Conservation (phyloP, 2,888 invertebrate species). For the Nemurella pictetii region DNA sequence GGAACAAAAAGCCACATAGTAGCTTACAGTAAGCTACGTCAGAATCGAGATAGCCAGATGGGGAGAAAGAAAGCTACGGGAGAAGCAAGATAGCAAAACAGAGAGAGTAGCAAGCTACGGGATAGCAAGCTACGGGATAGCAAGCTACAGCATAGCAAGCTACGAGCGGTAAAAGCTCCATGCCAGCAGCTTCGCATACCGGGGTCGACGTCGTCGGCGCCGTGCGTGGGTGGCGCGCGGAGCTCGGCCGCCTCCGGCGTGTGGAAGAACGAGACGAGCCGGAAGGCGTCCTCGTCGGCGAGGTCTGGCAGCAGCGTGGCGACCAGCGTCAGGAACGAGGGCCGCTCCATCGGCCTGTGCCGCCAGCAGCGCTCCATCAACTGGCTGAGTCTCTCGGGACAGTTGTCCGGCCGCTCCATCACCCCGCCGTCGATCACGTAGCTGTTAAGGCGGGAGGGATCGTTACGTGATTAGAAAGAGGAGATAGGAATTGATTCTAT, state of each 20-base stretch:
- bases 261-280: slow-evolving; percentile 66
- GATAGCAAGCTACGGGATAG: too few relatives aligned
- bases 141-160: too few relatives aligned
- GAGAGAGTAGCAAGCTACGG: too few relatives aligned
- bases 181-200: slow-evolving; percentile 44
- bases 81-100: too few relatives aligned
- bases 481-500: too few relatives aligned
- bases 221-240: slow-evolving; percentile 37
- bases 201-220: slow-evolving; percentile 43
- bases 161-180: too few relatives aligned
- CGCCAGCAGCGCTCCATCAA: slow-evolving; percentile 95
- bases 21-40: too few relatives aligned
- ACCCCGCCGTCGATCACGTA: slow-evolving; percentile 90
- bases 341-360: slow-evolving; percentile 75
- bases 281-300: slow-evolving; percentile 65
- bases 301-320: slow-evolving; percentile 70
- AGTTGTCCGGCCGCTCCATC: slow-evolving; percentile 94
- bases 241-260: slow-evolving; percentile 59
- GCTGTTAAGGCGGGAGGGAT: too few relatives aligned
- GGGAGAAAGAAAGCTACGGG: too few relatives aligned
- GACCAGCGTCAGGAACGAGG: slow-evolving; percentile 83
- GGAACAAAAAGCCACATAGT: too few relatives aligned
- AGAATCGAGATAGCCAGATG: too few relatives aligned
- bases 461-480: too few relatives aligned
- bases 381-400: slow-evolving; percentile 87